Conservation (phyloP, 2,888 invertebrate genomes). For the Meghimatium bilineatum region DNA sequence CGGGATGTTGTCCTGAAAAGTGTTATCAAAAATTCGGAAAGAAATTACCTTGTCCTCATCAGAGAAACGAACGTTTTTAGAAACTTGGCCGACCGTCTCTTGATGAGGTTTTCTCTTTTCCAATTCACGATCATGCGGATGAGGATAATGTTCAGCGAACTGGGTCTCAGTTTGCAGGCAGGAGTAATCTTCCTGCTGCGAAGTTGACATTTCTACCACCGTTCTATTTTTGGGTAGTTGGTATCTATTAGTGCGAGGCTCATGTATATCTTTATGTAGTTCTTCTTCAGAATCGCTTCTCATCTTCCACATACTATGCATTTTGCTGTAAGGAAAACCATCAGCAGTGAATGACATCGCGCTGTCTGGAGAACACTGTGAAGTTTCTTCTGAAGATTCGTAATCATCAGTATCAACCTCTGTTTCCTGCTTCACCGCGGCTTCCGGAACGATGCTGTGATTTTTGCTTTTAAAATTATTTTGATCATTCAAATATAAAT, state of each 20-base stretch:
- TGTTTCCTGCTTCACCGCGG: neutral
- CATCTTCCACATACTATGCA: neutral
- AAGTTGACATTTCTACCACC: neutral
- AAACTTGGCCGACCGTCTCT: neutral
- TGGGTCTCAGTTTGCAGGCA: neutral
- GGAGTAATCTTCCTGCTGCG: neutral
- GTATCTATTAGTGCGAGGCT: neutral
- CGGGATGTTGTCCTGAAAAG: neutral
- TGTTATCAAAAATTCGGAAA: neutral
- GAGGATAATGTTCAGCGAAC: neutral
- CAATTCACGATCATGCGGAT: no score
- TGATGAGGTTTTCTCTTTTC: neutral
- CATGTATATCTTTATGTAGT: neutral
- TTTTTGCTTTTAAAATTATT: neutral
- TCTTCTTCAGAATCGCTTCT: neutral
- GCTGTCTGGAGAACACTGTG: neutral
- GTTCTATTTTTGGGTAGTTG: neutral
- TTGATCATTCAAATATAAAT: neutral
- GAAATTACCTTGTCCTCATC: slow-evolving; percentile 17
- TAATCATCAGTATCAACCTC: neutral
- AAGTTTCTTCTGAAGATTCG: neutral
- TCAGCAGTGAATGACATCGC: neutral
- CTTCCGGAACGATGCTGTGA: neutral
- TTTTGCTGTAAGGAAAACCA: no score
- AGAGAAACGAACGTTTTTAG: slow-evolving; percentile 11